A percentile compares a stretch with the other conserved stretches of the same genome.
phyloP scores from a whole-genome alignment of 2,797 vertebrate species.

The Tadarida brasiliensis region DNA sequence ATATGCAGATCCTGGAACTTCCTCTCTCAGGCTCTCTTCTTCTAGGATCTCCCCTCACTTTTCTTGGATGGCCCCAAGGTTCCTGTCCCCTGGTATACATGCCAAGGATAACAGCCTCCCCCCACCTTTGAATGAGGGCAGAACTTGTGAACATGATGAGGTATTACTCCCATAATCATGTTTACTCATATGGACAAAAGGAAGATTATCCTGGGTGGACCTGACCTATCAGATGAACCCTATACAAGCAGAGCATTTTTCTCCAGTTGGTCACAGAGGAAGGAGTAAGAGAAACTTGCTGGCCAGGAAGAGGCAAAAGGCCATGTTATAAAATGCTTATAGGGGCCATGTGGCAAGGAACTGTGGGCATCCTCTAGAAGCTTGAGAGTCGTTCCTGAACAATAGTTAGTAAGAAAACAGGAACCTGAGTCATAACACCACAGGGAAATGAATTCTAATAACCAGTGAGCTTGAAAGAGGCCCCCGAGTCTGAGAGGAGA shows the following conservation, averaged over 20 bases:
- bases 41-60: neutral
- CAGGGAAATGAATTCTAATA: slow-evolving; percentile 33
- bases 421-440: neutral
- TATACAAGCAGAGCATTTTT: neutral
- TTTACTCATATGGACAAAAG: neutral
- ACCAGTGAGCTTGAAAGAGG: neutral
- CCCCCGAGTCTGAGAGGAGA: neutral
- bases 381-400: neutral
- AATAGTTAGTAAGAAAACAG: neutral
- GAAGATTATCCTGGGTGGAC: neutral
- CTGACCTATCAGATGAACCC: neutral
- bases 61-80: neutral
- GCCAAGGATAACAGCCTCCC: neutral
- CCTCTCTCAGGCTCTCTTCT: neutral
- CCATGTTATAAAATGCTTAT: neutral
- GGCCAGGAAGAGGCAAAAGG: neutral
- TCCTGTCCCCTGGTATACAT: neutral
- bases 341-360: neutral
- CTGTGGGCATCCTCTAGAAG: neutral
- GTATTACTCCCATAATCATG: neutral
- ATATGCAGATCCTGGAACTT: neutral
- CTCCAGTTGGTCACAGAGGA: neutral
- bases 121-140: neutral
- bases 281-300: neutral
- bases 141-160: neutral